These are phyloP conservation scores for Hylomyscus alleni DNA, from an alignment of 2,797 vertebrate genomes.

Conservation along the genomic window DNA sequence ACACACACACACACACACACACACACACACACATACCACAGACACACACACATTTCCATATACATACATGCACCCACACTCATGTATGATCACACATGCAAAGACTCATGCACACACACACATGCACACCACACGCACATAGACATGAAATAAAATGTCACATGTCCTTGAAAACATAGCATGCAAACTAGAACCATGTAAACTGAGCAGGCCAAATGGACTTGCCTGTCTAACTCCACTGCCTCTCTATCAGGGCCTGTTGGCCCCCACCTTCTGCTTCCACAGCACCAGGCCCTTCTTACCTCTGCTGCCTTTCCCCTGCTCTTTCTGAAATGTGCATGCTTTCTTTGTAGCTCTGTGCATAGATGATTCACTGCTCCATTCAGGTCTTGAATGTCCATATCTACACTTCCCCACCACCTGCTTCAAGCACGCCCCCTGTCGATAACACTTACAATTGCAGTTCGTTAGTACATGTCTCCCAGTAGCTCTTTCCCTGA, in stretches of 20 bases:
- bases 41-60: neutral
- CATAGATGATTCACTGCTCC: fast-evolving
- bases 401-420: neutral
- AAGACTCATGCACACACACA: neutral
- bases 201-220: neutral
- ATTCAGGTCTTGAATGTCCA: neutral
- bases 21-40: neutral
- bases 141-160: neutral
- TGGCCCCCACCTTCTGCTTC: neutral
- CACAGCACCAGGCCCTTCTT: neutral
- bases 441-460: neutral
- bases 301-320: neutral
- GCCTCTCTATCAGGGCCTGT: too few species aligned
- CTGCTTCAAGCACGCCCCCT: neutral
- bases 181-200: neutral
- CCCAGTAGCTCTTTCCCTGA: neutral
- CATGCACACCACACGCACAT: neutral
- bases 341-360: neutral
- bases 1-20: neutral
- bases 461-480: neutral
- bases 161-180: neutral
- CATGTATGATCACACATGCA: neutral
- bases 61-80: too few species aligned
- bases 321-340: fast-evolving
- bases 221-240: neutral